Evolutionary conservation across 1,140 invertebrate genomes (phyloP), one percentile per base, ranked within the genome.

Genomic region (Odontomachus brunneus): DNA sequence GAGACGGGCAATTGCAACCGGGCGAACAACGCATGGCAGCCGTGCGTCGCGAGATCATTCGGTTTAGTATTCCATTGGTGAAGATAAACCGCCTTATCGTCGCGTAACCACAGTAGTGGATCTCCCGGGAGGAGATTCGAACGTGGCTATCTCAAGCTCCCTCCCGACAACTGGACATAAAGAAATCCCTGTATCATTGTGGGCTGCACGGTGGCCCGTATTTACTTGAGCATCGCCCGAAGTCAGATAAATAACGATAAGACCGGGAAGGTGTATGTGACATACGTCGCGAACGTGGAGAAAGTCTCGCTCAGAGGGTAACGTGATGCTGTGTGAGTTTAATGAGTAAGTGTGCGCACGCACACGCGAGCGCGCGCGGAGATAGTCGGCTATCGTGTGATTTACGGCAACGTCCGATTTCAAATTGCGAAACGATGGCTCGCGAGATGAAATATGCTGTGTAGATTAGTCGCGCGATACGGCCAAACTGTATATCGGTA

Each of bases 271-370:
- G 38, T n/a, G n/a, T 71, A 69, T 22, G 65, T 15, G 22, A 65
- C 33, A 53, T 26, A 24, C 24, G 38, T 33, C 22, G 24, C 19
- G 14, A 9, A n/a, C 19, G 4, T 51, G 49, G 73, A 26, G 24
- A 82, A 82, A 76, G 73, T 78, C 33, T 2, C 74, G 26, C 19
- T 55, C 63, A n/a, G 22, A 63, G 33, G 38, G 5, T 44, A 44
- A 65, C 14, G 19, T 26, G 65, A 59, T 26, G 48, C 62, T 55
- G 15, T 55, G 15, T 65, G 55, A 57, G 60, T 84, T 84, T 87
- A 86, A 87, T 84, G 69, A 84, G 73, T 82, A 62, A 60, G 74
- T 65, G 59, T 86, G 65, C 33, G 60, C 38, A 83, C 59, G 74
- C 53, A 44, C 38, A 7, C 38, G 3, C 38, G 3, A 3, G 3